Evolutionary conservation across 2,113 vertebrate species (phyloP), one percentile per base, ranked within the genome.

Genomic region (Psilopsiagon aymara): DNA sequence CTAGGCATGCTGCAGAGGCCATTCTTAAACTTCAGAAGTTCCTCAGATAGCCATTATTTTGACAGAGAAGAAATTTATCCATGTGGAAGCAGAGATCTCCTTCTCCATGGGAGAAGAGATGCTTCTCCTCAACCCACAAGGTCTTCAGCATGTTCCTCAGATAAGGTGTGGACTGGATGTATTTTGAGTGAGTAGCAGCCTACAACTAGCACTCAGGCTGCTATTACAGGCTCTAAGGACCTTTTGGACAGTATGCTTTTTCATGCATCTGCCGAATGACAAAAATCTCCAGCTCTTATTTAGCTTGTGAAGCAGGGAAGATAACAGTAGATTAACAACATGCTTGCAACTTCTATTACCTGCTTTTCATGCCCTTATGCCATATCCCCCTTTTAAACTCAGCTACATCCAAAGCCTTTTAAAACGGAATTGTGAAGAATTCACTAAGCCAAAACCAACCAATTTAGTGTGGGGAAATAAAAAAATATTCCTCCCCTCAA

Each of bases 401-500:
- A 18, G 14, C 23, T 29, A 67, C 25, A n/a, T 33, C 29, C n/a
- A 77, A 77, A 63, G 62, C 31, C 52, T 76, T 70, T 75, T 25
- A 51, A 62, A 83, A 63, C 1, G 6, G 37, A 52, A 12, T 75
- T 73, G 29, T 16, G 44, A 71, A 87, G 33, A 76, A 59, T 51
- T 51, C 31, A 28, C 33, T 81, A 52, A 77, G 57, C 15, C 15
- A 76, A 87, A 87, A n/a, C 18, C 31, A 64, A 14, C 5, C 3
- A 47, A 7, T 44, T 60, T 21, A 37, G 35, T 37, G 35, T 8
- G 8, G 28, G 8, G 2, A 10, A 39, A 52, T 8, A 25, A 16
- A 13, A 14, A 8, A 25, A 9, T 14, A 15, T 1, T 7, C 8
- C 21, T 37, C 10, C 11, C 5, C 2, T 4, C 8, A 4, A 57